A percentile compares a stretch with the other conserved stretches of the same genome.
Conservation (phyloP, 2,797 vertebrate species). For the Tangara arthus region DNA sequence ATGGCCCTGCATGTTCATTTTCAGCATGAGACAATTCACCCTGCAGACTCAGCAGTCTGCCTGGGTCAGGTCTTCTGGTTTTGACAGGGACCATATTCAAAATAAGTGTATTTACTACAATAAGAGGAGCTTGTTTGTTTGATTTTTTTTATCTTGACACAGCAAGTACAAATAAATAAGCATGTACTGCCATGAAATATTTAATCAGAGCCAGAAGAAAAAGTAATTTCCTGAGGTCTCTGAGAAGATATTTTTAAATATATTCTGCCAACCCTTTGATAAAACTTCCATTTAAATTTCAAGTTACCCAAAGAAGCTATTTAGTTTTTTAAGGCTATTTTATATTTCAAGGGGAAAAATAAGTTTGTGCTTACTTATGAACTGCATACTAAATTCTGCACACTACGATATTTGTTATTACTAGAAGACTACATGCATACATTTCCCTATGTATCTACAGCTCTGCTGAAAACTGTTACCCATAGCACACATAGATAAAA, state of each 20-base stretch:
- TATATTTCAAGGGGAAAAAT: neutral
- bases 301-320: neutral
- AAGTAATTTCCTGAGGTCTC: constrained; percentile 28
- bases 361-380: constrained; percentile 4
- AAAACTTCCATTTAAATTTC: constrained; percentile 31
- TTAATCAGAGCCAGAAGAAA: constrained; percentile 17
- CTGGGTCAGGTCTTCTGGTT: neutral
- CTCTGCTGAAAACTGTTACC: neutral
- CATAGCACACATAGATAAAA: neutral
- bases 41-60: neutral
- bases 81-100: neutral
- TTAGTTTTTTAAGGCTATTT: neutral
- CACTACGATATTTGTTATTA: neutral
- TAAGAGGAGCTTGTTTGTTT: neutral
- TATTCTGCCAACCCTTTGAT: neutral
- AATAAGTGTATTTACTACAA: neutral
- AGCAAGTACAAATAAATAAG: constrained; percentile 27
- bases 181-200: constrained; percentile 19
- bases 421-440: neutral
- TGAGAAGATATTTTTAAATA: neutral
- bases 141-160: neutral
- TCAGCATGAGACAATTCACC: neutral
- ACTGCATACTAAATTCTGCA: neutral
- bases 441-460: neutral
- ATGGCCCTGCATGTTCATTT: neutral